Percentiles rank a stretch among this genome's conserved stretches.
Evolutionary conservation across 2,113 vertebrate genomes (phyloP).

Genomic region (Pampusana beccarii): DNA sequence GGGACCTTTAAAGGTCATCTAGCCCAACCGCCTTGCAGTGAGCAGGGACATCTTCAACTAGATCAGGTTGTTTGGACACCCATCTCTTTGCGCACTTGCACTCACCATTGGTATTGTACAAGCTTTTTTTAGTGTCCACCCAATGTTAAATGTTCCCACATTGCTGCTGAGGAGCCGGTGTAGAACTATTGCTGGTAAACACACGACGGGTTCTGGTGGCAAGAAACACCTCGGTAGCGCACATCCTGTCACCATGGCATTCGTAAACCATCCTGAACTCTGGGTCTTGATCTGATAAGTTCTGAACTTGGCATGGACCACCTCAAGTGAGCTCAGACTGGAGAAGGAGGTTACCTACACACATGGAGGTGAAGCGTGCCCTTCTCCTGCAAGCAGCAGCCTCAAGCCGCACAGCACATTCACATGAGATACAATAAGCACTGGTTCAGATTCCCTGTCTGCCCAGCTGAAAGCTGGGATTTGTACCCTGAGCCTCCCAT

Average conservation of each 20-base stretch:
- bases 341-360: background rate
- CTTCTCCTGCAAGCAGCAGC: background rate
- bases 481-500: background rate
- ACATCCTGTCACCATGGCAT: background rate
- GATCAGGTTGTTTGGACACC: background rate
- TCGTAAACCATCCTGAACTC: background rate
- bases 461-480: background rate
- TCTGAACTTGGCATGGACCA: background rate
- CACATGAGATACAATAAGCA: background rate
- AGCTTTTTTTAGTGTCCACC: background rate
- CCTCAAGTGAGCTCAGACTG: accelerated
- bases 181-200: background rate
- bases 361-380: background rate
- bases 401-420: accelerated
- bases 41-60: background rate
- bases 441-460: background rate
- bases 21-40: accelerated
- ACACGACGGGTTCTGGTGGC: background rate
- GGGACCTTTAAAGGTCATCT: background rate
- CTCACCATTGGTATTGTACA: background rate
- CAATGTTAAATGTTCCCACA: background rate
- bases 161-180: background rate
- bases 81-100: background rate
- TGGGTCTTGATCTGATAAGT: background rate
- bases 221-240: background rate